Evolutionary conservation across 2,797 vertebrate genomes (phyloP).

Genomic region (Sciurus vulgaris): DNA sequence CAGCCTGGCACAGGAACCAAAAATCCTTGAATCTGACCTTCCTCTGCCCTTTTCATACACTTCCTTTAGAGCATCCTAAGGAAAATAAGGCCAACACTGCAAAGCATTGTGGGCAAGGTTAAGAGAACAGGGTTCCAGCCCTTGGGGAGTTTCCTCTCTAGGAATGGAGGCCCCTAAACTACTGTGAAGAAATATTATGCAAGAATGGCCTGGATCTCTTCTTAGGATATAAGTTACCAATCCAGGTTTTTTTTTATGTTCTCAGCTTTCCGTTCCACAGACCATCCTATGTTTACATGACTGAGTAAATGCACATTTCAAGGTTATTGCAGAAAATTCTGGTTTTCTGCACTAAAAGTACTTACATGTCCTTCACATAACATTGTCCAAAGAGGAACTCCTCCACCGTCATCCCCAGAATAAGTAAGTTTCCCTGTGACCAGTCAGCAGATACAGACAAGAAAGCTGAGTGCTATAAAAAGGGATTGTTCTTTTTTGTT

Average conservation of each 20-base stretch:
- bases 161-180: not conserved
- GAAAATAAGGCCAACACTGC: not conserved
- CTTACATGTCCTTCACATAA: conserved; percentile 20
- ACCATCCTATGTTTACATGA: not conserved
- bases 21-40: not conserved
- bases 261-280: not conserved
- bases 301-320: not conserved
- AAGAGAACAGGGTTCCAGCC: not conserved
- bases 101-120: not conserved
- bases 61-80: not conserved
- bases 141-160: not conserved
- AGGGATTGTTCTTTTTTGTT: not conserved
- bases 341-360: not conserved
- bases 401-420: not conserved
- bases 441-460: conserved; percentile 67
- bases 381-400: not conserved
- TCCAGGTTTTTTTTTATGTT: not conserved
- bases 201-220: not conserved
- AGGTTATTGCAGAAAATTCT: conserved; percentile 31
- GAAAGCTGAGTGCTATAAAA: conserved; percentile 59
- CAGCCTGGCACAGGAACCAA: not conserved
- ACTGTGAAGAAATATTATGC: not conserved
- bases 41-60: not conserved
- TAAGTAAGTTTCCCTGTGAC: conserved; percentile 39
- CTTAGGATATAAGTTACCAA: not conserved